phyloP scores from a whole-genome alignment of 2,113 vertebrate species.

The Dicentrarchus labrax region DNA sequence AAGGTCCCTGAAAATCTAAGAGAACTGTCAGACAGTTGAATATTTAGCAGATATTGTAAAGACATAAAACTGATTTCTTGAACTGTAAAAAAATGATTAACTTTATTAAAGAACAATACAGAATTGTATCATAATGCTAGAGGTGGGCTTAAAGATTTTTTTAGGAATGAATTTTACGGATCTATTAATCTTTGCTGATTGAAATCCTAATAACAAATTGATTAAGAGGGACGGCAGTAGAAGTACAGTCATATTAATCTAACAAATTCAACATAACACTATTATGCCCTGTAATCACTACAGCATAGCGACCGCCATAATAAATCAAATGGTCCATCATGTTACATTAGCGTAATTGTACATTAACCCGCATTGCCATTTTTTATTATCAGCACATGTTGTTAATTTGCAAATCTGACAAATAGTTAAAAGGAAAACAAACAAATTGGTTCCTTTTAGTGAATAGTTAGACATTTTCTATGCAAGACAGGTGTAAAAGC shows the following conservation, averaged over 20 bases:
- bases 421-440: conserved; percentile 36
- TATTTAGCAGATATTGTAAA: conserved; percentile 3
- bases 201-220: conserved; percentile 46
- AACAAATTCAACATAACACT: conserved; percentile 53
- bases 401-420: conserved; percentile 38
- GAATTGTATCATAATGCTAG: neutral
- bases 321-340: conserved; percentile 58
- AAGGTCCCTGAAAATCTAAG: conserved; percentile 4
- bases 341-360: conserved; percentile 55
- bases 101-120: conserved; percentile 13
- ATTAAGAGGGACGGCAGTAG: conserved; percentile 37
- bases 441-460: neutral
- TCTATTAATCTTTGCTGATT: conserved; percentile 38
- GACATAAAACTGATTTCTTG: neutral
- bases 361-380: conserved; percentile 23
- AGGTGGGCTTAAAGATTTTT: neutral
- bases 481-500: neutral
- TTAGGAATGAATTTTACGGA: neutral
- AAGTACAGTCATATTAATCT: conserved; percentile 46
- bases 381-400: conserved; percentile 15
- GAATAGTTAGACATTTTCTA: neutral
- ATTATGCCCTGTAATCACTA: conserved; percentile 50
- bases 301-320: conserved; percentile 33
- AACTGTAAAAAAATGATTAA: conserved; percentile 9
- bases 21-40: neutral